Evolutionary conservation across 64 coral and sea anemone species (phyloP), one percentile per base, ranked within the genome.

Genomic region (Trachythela sp.): DNA sequence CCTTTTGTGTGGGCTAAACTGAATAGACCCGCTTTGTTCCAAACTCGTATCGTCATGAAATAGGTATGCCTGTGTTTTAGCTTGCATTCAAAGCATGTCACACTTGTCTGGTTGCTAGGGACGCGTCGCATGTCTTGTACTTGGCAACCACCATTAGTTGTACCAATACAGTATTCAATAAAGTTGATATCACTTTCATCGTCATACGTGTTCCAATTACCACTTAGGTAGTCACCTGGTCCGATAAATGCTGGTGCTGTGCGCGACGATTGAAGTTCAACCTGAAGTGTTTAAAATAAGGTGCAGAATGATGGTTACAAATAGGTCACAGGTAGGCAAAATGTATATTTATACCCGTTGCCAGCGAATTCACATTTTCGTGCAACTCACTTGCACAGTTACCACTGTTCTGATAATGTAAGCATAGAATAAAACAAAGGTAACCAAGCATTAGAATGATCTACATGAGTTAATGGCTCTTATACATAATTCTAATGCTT

Each of bases 141-240:
- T 75, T 97, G 95, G 40, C 95, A 97, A 70, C 95, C 91, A 33
- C 83, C 83, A 13, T 85, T 29, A n/a, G 83, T 86, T 8, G 92
- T 88, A 68, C 95, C 95, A 40, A 97, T 86, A 52, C 95, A 94
- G 26, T 92, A 97, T 71, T 97, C 95, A 60, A 83, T 97, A 33
- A 88, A 92, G 13, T 70, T 67, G 24, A 97, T 33, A 22, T 34
- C 83, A 60, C 95, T 97, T 37, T 97, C 95, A 34, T 67, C 48
- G 58, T 97, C 95, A 72, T 70, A 33, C 40, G 88, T 91, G 39
- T 90, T 92, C 95, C 95, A 97, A 0, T 85, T 83, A 7, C 80
- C 91, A 5, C 33, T 72, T 2, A 94, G 85, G 36, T 48, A 58
- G 24, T 91, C 86, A 39, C 37, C 30, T 48, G 88, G 88, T 7